Evolutionary conservation across 2,113 vertebrate species (phyloP).

Genomic region (Ptychochromis oligacanthus): DNA sequence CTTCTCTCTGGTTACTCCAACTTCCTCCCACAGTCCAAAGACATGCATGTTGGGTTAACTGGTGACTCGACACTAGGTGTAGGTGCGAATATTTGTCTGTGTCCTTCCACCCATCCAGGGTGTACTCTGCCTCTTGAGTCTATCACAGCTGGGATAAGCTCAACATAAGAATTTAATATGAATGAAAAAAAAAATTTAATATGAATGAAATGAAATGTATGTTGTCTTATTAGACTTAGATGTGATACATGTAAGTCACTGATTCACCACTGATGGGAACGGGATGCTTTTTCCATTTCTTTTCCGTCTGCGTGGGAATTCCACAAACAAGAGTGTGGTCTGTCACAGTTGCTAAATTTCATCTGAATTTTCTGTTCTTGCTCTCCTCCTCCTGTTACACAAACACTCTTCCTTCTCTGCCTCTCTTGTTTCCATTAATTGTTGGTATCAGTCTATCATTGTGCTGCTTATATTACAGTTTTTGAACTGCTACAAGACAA

Average conservation of each 20-base stretch:
- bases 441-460: neutral
- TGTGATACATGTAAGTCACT: neutral
- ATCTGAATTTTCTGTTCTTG: neutral
- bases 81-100: too few relatives aligned
- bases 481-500: neutral
- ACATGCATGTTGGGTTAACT: too few relatives aligned
- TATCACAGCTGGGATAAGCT: fast-evolving
- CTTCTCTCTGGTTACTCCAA: too few relatives aligned
- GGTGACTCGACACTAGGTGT: too few relatives aligned
- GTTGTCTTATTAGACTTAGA: neutral
- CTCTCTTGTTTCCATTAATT: neutral
- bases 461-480: neutral
- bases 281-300: neutral
- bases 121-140: too few relatives aligned
- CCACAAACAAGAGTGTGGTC: neutral
- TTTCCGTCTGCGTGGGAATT: neutral
- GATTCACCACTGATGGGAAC: neutral
- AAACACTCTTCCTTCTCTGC: neutral
- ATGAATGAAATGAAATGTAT: neutral
- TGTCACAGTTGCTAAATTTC: neutral
- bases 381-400: neutral
- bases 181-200: neutral
- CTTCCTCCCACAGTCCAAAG: too few relatives aligned
- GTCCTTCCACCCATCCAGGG: neutral
- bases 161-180: neutral